Base-by-base conservation (phyloP, 2,797 vertebrate species). In the Sparus aurata region DNA sequence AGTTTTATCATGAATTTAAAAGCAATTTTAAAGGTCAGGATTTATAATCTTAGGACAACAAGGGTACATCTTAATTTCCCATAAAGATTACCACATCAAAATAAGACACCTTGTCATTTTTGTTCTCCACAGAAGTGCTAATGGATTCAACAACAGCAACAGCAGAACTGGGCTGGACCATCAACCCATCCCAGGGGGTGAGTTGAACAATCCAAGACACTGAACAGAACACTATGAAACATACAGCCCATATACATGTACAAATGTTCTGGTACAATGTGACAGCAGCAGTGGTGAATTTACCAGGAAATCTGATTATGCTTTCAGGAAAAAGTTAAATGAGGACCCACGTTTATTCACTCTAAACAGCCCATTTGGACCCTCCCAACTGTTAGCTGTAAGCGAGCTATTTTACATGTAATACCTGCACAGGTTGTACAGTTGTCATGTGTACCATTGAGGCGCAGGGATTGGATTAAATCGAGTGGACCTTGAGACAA, bases 71-170 rank as follows among this genome's bases (percentile, higher is more conserved):
- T 53, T 53, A 12, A 53, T 23, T 20, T 20, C 18, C 22, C 16
- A 10, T 17, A 16, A 34, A 58, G 25, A 58, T 11, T 34, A 25
- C 6, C 43, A 23, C 60, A 46, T 22, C 38, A 49, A 17, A 57
- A 43, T 13, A 46, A 47, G 7, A 25, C 1, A 30, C 13, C 17
- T 81, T 66, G 27, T 73, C 16, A 17, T 81, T 76, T 76, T 80
- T 75, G 81, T 76, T 69, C 43, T 50, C 23, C 88, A 54, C 94
- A 99, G 98, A 99, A 92, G 97, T 96, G 0, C 90, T 99, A 88
- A 99, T 99, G 98, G 98, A 99, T 82, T 99, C 98, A 46, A 99
- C 98, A 0, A 98, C 97, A 0, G 98, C 98, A 0, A 99, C 98
- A 0, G 97, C 98, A 23, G 98, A 99, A 89, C 95, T 99, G 74